Conservation (phyloP, 2,888 invertebrate species). For the Frankliniella intonsa region DNA sequence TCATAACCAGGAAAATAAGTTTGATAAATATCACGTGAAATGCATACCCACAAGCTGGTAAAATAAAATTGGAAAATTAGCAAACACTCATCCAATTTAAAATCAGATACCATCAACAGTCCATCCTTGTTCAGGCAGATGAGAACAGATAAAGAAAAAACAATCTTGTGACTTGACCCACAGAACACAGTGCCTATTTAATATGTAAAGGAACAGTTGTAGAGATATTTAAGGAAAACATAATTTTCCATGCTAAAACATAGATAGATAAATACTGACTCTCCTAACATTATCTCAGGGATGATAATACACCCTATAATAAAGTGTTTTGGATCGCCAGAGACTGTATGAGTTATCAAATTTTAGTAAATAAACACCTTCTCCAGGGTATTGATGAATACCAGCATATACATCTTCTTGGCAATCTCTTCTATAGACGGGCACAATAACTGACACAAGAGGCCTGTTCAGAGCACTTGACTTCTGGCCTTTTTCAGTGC, state of each 20-base stretch:
- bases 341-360: slow-evolving; percentile 99
- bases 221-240: not conserved
- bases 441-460: slow-evolving; percentile 78
- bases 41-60: too few species aligned
- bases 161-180: not conserved
- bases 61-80: too few species aligned
- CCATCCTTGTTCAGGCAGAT: not conserved
- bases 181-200: too few species aligned
- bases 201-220: not conserved
- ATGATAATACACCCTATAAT: slow-evolving; percentile 97
- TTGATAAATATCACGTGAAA: not conserved
- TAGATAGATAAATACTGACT: not conserved
- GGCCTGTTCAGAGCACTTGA: slow-evolving; percentile 46
- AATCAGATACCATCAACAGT: not conserved
- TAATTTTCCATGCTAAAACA: not conserved
- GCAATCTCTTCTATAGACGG: slow-evolving; percentile 93
- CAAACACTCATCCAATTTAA: not conserved
- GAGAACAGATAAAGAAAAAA: not conserved
- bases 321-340: slow-evolving; percentile 98
- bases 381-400: slow-evolving; percentile 92
- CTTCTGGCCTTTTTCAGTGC: slow-evolving; percentile 44
- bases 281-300: slow-evolving; percentile 46
- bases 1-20: not conserved
- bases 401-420: slow-evolving; percentile 98
- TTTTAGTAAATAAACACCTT: slow-evolving; percentile 95